Base-by-base conservation (phyloP, 2,797 vertebrate genomes). In the Xenopus petersii region DNA sequence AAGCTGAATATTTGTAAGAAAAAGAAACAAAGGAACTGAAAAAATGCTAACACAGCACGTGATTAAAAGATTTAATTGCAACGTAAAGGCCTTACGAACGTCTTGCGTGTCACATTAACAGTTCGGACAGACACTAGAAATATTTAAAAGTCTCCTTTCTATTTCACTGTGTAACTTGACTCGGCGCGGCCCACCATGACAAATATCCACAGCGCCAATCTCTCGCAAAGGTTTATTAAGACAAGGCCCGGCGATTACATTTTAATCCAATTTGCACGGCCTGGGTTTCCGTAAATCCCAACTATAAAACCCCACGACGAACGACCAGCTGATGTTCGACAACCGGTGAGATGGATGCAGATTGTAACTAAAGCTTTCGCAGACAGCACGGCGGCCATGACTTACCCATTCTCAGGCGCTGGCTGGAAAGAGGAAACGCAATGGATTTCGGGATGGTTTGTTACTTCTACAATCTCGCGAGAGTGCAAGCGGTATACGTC, bases 321-420 rank as follows among this genome's bases (percentile, higher is more conserved):
- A 0, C 4, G 3, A 2, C 16, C 16, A 5, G 0, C 26, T 10
- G 5, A 12, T 17, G 5, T 8, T 2, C 36, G 46, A 66, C 65
- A 64, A 67, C 36, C 0, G 2, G 80, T 67, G 16, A 0, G 95
- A 98, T 96, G 84, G 62, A 74, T 10, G 21, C 66, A 46, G 82
- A 90, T 89, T 83, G 62, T 61, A 0, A 2, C 0, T 61, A 0
- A 67, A 0, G 0, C 4, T 67, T 4, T 1, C 1, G 67, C 59
- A 83, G 83, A 58, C 59, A 81, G 87, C 85, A 81, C 81, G 2
- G 62, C 77, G 61, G 3, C 6, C 0, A 1, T 67, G 56, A 94
- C 94, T 81, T 90, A 95, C 94, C 94, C 94, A 96, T 95, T 84
- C 89, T 94, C 91, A 90, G 89, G 92, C 92, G 91, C 91, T 87